Percentiles rank a stretch among this genome's conserved stretches.
phyloP scores from a whole-genome alignment of 2,113 vertebrate genomes.

The Leucoraja erinaceus region DNA sequence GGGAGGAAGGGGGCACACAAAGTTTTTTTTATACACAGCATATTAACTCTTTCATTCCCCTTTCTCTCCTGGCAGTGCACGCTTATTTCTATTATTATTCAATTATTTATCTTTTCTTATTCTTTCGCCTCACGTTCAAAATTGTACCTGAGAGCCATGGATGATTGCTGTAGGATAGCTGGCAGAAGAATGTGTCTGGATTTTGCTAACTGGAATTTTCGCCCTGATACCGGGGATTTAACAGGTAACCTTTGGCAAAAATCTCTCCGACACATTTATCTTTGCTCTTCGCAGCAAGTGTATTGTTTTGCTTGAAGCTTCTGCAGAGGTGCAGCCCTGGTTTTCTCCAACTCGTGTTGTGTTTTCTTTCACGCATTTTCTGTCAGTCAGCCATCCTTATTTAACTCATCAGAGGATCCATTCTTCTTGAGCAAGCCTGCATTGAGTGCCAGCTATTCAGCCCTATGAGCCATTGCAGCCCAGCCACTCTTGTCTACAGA shows the following conservation, averaged over 20 bases:
- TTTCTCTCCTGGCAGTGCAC: too few relatives aligned
- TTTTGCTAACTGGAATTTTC: neutral
- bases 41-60: neutral
- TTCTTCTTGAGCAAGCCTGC: neutral
- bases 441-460: constrained; percentile 17
- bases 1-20: neutral
- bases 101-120: neutral
- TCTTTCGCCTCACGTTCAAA: neutral
- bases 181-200: neutral
- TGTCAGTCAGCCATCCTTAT: neutral
- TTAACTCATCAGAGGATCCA: neutral
- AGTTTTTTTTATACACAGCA: neutral
- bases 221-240: neutral
- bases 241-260: neutral
- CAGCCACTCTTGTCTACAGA: neutral
- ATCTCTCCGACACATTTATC: neutral
- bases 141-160: neutral
- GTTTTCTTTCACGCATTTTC: neutral
- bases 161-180: neutral
- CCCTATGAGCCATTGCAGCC: neutral
- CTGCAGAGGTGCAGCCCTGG: neutral
- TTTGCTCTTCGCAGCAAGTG: neutral
- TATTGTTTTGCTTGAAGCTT: neutral
- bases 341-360: neutral
- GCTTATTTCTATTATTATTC: neutral